Evolutionary conservation across 2,113 vertebrate genomes (phyloP).

Genomic region (Candoia aspera): DNA sequence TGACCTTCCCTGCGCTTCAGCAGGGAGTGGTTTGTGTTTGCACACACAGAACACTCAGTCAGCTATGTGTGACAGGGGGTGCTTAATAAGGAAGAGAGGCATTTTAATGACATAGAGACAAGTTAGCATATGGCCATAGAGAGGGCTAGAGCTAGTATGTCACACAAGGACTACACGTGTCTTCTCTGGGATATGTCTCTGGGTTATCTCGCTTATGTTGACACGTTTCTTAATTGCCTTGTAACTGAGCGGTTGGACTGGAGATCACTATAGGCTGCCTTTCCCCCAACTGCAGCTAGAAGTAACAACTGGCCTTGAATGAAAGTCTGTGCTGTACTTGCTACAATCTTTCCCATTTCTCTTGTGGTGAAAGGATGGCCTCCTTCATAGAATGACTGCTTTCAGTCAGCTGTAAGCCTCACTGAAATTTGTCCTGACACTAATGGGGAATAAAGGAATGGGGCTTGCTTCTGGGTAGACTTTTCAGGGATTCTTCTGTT

Average conservation of each 20-base stretch:
- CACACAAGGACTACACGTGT: background rate
- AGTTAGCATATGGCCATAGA: background rate
- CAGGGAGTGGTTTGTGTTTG: constrained; percentile 25
- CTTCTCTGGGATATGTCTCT: background rate
- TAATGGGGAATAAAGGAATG: background rate
- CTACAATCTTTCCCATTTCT: background rate
- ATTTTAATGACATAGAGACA: background rate
- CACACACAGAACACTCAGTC: background rate
- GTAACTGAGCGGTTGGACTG: background rate
- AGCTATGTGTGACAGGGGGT: background rate
- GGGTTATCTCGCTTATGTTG: background rate
- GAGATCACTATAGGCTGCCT: background rate
- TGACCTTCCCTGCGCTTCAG: constrained; percentile 10
- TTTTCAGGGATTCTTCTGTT: background rate
- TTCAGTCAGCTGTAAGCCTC: background rate
- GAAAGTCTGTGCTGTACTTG: background rate
- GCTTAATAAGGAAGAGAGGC: background rate
- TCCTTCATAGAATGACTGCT: background rate
- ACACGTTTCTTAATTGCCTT: background rate
- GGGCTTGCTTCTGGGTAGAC: background rate
- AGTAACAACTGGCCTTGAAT: background rate
- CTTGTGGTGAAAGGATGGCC: background rate
- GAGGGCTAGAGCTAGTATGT: too few relatives aligned
- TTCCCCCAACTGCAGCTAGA: background rate
- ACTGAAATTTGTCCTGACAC: background rate